These are phyloP conservation scores for Phytoseiulus persimilis DNA, from an alignment of 2,888 invertebrate genomes.

Conservation along the genomic window DNA sequence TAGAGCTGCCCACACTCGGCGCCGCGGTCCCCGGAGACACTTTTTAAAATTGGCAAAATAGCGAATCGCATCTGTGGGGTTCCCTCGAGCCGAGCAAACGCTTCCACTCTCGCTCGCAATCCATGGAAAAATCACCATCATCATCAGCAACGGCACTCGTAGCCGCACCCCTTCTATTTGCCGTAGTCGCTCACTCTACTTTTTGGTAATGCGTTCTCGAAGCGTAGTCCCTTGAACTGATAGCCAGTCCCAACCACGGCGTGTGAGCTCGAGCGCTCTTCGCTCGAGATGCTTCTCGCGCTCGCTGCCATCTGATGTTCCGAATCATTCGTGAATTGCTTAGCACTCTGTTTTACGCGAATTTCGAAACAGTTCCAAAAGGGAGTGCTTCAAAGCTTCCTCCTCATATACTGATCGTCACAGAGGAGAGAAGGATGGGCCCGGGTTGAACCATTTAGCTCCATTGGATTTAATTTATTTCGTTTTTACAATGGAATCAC, in stretches of 20 bases:
- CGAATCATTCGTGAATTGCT: too few relatives aligned
- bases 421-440: too few relatives aligned
- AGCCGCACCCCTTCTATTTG: background rate
- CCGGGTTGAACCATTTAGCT: too few relatives aligned
- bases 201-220: background rate
- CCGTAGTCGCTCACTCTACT: background rate
- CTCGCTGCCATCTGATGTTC: too few relatives aligned
- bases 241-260: conserved; percentile 47
- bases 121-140: background rate
- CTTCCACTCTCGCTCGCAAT: background rate
- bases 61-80: background rate
- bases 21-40: conserved; percentile 5
- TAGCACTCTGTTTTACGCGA: too few relatives aligned
- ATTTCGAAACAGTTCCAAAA: too few relatives aligned
- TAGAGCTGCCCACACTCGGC: background rate
- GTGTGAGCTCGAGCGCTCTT: conserved; percentile 47
- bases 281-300: background rate
- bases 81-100: background rate
- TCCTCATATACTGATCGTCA: too few relatives aligned
- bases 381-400: too few relatives aligned
- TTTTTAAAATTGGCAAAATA: conserved; percentile 5
- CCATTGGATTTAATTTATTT: too few relatives aligned
- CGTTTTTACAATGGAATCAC: too few relatives aligned
- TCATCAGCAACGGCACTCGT: background rate
- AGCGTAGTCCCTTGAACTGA: background rate